These are phyloP conservation scores for Orycteropus afer DNA, from an alignment of 2,113 vertebrate species.

Conservation along the genomic window DNA sequence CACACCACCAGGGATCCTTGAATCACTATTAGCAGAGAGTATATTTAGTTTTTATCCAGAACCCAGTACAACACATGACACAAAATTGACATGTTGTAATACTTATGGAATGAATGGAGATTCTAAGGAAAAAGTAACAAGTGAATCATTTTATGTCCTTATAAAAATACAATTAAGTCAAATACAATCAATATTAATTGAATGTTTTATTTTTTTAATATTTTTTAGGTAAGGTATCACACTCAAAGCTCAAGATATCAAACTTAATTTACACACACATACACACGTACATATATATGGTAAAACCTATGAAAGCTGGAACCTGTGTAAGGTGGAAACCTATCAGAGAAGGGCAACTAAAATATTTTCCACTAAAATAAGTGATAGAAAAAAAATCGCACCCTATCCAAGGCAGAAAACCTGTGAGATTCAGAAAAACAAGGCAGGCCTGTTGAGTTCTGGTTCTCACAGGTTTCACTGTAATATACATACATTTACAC, in stretches of 20 bases:
- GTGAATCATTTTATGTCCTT: neutral
- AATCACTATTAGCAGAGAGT: neutral
- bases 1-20: neutral
- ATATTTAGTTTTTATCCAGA: neutral
- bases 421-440: neutral
- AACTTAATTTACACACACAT: neutral
- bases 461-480: neutral
- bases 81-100: neutral
- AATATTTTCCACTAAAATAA: neutral
- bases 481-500: neutral
- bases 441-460: neutral
- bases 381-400: neutral
- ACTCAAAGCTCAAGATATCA: neutral
- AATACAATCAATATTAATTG: neutral
- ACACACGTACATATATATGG: neutral
- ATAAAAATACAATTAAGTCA: neutral
- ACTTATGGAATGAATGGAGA: neutral
- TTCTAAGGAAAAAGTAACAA: constrained; percentile 3
- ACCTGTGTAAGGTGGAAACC: too few relatives aligned
- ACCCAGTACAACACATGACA: neutral
- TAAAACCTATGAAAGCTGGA: too few relatives aligned
- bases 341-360: neutral
- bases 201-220: neutral
- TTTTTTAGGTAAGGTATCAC: neutral
- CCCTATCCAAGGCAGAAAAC: neutral